Conservation (phyloP, 2,888 invertebrate species). For the Sturmia bella region DNA sequence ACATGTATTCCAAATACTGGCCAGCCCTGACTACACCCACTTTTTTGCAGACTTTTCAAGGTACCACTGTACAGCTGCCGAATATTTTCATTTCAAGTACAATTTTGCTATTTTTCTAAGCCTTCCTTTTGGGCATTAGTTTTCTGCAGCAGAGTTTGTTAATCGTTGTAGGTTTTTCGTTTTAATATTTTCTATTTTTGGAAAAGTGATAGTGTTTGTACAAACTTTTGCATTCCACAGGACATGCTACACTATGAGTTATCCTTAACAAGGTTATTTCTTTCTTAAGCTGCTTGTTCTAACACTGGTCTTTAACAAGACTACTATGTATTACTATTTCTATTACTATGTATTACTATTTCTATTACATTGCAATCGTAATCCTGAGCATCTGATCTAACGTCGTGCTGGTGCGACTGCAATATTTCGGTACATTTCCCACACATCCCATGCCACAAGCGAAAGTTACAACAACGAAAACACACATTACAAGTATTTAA, state of each 20-base stretch:
- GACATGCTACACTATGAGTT: neutral
- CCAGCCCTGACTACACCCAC: too few species aligned
- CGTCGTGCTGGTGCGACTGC: conserved; percentile 27
- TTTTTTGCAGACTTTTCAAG: too few species aligned
- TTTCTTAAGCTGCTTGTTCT: conserved; percentile 13
- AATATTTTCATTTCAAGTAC: too few species aligned
- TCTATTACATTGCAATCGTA: conserved; percentile 47
- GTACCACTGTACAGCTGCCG: too few species aligned
- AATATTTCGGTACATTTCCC: conserved; percentile 17
- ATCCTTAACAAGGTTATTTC: conserved; percentile 25
- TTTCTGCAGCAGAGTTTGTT: too few species aligned
- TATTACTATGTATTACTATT: conserved; percentile 53
- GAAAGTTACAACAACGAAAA: conserved; percentile 16
- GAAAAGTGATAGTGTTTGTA: too few species aligned
- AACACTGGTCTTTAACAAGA: conserved; percentile 27
- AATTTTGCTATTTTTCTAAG: too few species aligned
- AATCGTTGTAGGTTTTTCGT: too few species aligned
- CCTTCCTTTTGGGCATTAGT: too few species aligned
- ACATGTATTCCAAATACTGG: too few species aligned
- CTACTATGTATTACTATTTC: conserved; percentile 38
- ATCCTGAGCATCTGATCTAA: conserved; percentile 43
- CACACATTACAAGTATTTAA: conserved; percentile 25
- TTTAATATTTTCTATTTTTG: too few species aligned
- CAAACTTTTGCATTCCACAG: too few species aligned
- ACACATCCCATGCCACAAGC: neutral